phyloP scores from a whole-genome alignment of 2,797 vertebrate genomes.

The Rhincodon typus region DNA sequence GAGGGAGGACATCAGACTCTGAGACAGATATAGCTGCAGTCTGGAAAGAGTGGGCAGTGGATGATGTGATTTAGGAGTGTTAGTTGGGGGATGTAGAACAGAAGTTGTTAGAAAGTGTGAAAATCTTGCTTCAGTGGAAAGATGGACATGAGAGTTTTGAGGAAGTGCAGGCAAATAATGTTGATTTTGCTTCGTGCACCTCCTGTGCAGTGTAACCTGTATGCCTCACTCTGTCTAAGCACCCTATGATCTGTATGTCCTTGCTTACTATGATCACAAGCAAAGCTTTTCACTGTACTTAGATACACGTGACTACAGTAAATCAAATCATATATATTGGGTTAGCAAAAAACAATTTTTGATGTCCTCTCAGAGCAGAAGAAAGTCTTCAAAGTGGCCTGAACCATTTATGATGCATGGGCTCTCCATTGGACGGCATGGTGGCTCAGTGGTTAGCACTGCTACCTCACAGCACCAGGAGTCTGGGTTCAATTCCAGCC shows the following conservation, averaged over 20 bases:
- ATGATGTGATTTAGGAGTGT: background rate
- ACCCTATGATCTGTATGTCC: too few species aligned
- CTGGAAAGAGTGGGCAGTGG: background rate
- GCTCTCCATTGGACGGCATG: background rate
- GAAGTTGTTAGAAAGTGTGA: background rate
- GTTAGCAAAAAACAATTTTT: background rate
- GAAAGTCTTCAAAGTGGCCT: background rate
- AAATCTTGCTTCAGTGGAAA: background rate
- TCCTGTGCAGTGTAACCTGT: too few species aligned
- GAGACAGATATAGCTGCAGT: background rate
- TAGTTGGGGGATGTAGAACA: background rate
- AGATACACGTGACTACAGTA: too few species aligned
- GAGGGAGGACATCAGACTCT: background rate
- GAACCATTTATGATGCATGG: background rate
- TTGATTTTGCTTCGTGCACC: too few species aligned
- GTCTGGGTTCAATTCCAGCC: too few species aligned
- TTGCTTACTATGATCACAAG: too few species aligned
- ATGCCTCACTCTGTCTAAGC: too few species aligned
- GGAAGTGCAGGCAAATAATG: background rate
- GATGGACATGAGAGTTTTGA: background rate
- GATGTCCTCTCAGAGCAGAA: background rate
- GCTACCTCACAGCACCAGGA: too few species aligned
- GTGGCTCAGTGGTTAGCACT: too few species aligned
- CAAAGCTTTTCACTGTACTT: too few species aligned
- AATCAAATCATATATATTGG: background rate